These are phyloP conservation scores for Oxycera nigricornis DNA, from an alignment of 2,888 invertebrate genomes.

Conservation along the genomic window DNA sequence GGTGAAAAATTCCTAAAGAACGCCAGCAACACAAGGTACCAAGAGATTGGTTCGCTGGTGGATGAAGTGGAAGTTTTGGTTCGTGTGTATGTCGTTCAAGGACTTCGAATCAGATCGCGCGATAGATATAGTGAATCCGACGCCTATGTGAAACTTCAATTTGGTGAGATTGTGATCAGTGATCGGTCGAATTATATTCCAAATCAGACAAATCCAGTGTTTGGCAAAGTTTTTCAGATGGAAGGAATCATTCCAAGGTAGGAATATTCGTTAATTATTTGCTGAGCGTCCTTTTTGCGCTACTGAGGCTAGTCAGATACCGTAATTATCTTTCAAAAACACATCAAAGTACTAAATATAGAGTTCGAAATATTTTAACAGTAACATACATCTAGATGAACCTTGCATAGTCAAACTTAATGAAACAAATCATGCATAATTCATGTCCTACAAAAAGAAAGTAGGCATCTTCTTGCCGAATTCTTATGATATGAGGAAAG, in stretches of 20 bases:
- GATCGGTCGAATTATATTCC: slow-evolving; percentile 75
- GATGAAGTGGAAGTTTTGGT: slow-evolving; percentile 60
- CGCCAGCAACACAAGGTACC: slow-evolving; percentile 16
- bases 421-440: no score
- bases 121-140: slow-evolving; percentile 77
- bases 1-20: slow-evolving; percentile 28
- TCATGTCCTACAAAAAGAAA: no score
- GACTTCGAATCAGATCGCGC: slow-evolving; percentile 73
- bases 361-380: no score
- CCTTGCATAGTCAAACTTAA: no score
- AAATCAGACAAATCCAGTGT: slow-evolving; percentile 81
- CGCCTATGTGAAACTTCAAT: slow-evolving; percentile 75
- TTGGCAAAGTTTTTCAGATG: slow-evolving; percentile 72
- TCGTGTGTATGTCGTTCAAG: slow-evolving; percentile 80
- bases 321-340: no score
- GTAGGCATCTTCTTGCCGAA: no score
- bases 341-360: no score
- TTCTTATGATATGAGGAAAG: no score
- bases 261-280: no score
- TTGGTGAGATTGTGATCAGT: slow-evolving; percentile 70
- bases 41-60: slow-evolving; percentile 48
- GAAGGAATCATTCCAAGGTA: slow-evolving; percentile 56
- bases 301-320: no score
- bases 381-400: no score
- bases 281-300: no score